A percentile compares a stretch with the other conserved stretches of the same genome.
phyloP scores from a whole-genome alignment of 2,888 invertebrate genomes.

The Drosophila greeni region DNA sequence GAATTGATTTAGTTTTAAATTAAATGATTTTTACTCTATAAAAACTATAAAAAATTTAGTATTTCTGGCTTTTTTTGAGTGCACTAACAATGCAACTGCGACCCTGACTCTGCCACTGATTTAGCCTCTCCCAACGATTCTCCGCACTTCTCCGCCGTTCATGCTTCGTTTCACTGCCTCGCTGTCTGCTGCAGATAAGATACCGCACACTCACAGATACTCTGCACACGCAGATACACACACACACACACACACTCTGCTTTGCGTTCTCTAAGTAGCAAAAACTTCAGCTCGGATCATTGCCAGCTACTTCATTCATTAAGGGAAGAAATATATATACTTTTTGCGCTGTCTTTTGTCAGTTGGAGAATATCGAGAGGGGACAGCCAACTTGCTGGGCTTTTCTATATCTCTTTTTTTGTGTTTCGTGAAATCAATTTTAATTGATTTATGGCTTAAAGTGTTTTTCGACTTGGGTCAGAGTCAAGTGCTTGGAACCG shows the following conservation, averaged over 20 bases:
- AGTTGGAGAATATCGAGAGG: conserved; percentile 11
- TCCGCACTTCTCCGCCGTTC: conserved; percentile 1
- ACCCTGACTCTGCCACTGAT: conserved; percentile 47
- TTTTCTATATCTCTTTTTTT: conserved; percentile 53
- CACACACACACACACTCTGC: conserved; percentile 11
- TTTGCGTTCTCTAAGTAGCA: conserved; percentile 54
- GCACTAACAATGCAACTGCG: conserved; percentile 41
- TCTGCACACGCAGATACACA: conserved; percentile 9
- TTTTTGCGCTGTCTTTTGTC: conserved; percentile 64
- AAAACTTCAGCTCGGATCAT: conserved; percentile 59
- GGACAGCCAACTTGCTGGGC: conserved; percentile 40
- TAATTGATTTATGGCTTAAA: conserved; percentile 53
- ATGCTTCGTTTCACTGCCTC: conserved; percentile 52
- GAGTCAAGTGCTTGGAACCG: conserved; percentile 52
- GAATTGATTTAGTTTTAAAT: not conserved
- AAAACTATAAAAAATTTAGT: not conserved
- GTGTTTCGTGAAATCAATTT: conserved; percentile 37
- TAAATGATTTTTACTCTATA: accelerated
- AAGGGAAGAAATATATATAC: conserved; percentile 38
- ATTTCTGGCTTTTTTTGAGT: not conserved
- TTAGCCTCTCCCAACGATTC: conserved; percentile 5
- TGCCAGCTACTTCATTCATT: conserved; percentile 64
- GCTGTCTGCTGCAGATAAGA: conserved; percentile 68
- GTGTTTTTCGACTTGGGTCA: conserved; percentile 59
- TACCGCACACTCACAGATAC: conserved; percentile 20